Evolutionary conservation across 2,113 vertebrate genomes (phyloP).

Genomic region (Nestor notabilis): DNA sequence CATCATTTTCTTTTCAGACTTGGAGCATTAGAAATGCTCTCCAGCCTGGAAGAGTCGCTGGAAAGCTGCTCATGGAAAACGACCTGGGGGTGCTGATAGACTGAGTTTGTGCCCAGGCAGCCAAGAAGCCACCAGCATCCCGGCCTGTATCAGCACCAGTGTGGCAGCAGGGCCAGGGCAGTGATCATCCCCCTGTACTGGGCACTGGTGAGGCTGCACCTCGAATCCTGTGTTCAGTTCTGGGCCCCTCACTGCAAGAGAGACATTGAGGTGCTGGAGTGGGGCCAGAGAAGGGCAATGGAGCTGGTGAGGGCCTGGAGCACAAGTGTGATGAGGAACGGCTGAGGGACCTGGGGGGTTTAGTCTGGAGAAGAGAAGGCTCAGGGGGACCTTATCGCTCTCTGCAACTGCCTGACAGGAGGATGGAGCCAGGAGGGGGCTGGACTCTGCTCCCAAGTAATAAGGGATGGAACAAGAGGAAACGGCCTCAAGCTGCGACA

Average conservation of each 20-base stretch:
- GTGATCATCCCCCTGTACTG: accelerated
- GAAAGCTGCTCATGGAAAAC: neutral
- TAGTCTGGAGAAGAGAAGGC: neutral
- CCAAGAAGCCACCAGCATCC: neutral
- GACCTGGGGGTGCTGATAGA: neutral
- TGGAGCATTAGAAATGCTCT: neutral
- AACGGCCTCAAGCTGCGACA: neutral
- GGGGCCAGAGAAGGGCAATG: neutral
- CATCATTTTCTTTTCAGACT: neutral
- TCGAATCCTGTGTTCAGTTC: neutral
- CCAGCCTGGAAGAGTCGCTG: neutral
- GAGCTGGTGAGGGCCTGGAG: neutral
- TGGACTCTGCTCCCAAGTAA: neutral
- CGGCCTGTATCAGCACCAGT: neutral
- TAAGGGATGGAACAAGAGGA: neutral
- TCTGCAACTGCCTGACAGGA: neutral
- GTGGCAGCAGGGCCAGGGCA: neutral
- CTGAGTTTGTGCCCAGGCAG: neutral
- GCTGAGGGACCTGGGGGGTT: neutral
- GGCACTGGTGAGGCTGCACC: neutral
- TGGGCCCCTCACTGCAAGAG: neutral
- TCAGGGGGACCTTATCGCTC: neutral
- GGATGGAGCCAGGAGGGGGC: neutral
- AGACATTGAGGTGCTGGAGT: neutral
- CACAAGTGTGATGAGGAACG: neutral